Evolutionary conservation across 2,113 vertebrate species (phyloP).

Genomic region (Phrynosoma blainvillii): DNA sequence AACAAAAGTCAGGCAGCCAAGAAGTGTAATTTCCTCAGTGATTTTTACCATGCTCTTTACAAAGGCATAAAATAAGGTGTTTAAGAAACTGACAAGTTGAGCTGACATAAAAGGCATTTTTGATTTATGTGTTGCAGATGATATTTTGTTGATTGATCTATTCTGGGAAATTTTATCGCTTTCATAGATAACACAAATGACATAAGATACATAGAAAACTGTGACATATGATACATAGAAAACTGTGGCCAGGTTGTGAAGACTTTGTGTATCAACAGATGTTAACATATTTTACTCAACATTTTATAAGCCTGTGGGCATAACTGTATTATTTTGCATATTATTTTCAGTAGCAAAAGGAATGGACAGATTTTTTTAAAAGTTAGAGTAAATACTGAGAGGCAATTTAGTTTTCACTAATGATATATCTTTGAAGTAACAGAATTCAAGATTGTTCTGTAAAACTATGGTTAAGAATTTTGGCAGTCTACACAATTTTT

Average conservation of each 20-base stretch:
- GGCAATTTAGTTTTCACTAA: slow-evolving; percentile 43
- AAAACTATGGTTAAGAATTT: slow-evolving; percentile 43
- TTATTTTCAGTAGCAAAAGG: slow-evolving; percentile 70
- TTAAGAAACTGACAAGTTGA: slow-evolving; percentile 46
- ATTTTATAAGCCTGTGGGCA: slow-evolving; percentile 72
- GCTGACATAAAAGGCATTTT: slow-evolving; percentile 72
- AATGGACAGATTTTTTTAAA: slow-evolving; percentile 68
- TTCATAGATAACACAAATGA: slow-evolving; percentile 75
- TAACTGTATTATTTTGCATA: slow-evolving; percentile 74
- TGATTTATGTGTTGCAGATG: slow-evolving; percentile 81
- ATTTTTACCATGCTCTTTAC: slow-evolving; percentile 67
- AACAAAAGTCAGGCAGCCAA: slow-evolving; percentile 61
- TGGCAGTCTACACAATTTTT: slow-evolving; percentile 40
- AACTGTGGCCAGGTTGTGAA: slow-evolving; percentile 71
- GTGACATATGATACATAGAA: slow-evolving; percentile 67
- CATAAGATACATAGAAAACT: slow-evolving; percentile 76
- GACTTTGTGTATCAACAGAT: slow-evolving; percentile 78
- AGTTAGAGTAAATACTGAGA: slow-evolving; percentile 70
- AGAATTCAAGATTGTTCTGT: slow-evolving; percentile 61
- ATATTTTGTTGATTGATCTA: slow-evolving; percentile 76
- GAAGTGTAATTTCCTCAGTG: slow-evolving; percentile 70
- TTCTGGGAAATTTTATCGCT: slow-evolving; percentile 72
- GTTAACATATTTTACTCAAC: slow-evolving; percentile 76
- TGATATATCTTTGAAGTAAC: slow-evolving; percentile 65
- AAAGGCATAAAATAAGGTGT: slow-evolving; percentile 73